Percentiles rank a stretch among this genome's conserved stretches.
These are phyloP conservation scores for Trochalopteron elliotii DNA, from an alignment of 2,113 vertebrate species.

Conservation along the genomic window DNA sequence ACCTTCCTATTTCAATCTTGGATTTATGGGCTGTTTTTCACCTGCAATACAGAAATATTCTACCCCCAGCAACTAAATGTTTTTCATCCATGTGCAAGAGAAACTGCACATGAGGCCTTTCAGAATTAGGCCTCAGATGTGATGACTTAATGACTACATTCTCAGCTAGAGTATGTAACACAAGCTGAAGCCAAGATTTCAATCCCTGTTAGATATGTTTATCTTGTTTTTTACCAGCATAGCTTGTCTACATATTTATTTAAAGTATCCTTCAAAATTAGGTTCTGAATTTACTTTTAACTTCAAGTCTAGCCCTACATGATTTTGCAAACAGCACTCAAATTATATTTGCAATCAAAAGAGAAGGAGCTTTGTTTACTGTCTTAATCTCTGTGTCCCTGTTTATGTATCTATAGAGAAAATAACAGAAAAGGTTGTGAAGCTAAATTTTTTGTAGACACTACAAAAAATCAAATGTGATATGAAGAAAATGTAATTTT, in stretches of 20 bases:
- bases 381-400: neutral
- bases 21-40: neutral
- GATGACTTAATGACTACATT: conserved; percentile 38
- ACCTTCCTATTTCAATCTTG: neutral
- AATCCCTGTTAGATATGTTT: conserved; percentile 1
- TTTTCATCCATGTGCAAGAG: neutral
- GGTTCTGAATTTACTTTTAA: neutral
- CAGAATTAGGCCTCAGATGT: neutral
- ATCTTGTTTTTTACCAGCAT: conserved; percentile 9
- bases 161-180: conserved; percentile 40
- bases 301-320: neutral
- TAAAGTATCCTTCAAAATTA: neutral
- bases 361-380: neutral
- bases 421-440: neutral
- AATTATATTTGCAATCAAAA: neutral
- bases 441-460: neutral
- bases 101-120: neutral
- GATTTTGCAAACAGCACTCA: neutral
- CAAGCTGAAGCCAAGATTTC: neutral
- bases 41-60: neutral
- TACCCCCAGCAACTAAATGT: neutral
- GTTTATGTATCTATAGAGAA: neutral
- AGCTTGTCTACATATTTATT: neutral
- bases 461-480: neutral
- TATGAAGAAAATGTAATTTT: neutral